These are phyloP conservation scores for Oxycera nigricornis DNA, from an alignment of 2,888 invertebrate species.

Conservation along the genomic window DNA sequence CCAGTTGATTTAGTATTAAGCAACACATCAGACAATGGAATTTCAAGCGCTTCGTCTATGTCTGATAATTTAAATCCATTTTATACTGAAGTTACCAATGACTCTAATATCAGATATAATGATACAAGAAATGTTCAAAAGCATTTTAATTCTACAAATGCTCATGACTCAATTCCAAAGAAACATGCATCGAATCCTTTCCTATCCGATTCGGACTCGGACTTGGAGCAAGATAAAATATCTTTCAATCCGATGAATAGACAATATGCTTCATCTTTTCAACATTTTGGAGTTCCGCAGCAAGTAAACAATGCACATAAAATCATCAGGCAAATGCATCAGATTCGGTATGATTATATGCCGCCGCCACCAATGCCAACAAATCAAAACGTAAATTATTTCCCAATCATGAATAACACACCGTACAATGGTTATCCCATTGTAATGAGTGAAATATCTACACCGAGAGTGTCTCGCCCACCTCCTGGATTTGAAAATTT, in stretches of 20 bases:
- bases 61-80: slow-evolving; percentile 25
- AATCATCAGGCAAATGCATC: neutral
- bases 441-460: neutral
- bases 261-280: no score
- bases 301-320: neutral
- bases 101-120: no score
- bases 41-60: neutral
- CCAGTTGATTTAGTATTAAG: neutral
- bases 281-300: neutral
- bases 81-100: neutral
- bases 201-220: neutral
- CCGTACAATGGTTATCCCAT: neutral
- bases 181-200: neutral
- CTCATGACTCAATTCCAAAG: neutral
- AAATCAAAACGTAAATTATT: neutral
- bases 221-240: neutral
- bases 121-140: neutral
- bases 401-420: neutral
- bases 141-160: neutral
- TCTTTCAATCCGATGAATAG: neutral
- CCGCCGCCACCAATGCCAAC: neutral
- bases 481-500: slow-evolving; percentile 33
- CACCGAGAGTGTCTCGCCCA: neutral
- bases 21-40: slow-evolving; percentile 7
- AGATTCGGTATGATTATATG: neutral